Percentiles rank a stretch among this genome's conserved stretches.
Conservation (phyloP, 2,113 vertebrate species). For the Labrus mixtus region DNA sequence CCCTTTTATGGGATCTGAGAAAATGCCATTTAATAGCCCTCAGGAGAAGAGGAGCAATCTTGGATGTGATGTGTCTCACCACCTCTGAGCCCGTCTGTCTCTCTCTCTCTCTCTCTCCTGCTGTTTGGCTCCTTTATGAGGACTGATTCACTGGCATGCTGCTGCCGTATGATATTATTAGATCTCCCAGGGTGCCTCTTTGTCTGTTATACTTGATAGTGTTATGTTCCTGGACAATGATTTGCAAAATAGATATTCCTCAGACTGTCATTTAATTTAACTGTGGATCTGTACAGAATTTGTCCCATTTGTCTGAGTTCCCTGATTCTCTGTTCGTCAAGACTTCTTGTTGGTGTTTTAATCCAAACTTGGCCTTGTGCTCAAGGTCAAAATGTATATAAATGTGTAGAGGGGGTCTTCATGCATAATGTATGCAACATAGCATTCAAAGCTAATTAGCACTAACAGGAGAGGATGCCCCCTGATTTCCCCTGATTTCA, state of each 20-base stretch:
- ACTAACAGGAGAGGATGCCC: conserved; percentile 73
- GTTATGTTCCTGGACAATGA: conserved; percentile 28
- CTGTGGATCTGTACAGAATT: not conserved
- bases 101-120: conserved; percentile 31
- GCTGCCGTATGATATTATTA: conserved; percentile 63
- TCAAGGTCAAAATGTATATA: conserved; percentile 64
- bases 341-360: not conserved
- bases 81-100: conserved; percentile 58
- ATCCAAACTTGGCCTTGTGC: conserved; percentile 30
- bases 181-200: conserved; percentile 48
- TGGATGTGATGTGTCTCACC: conserved; percentile 64
- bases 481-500: conserved; percentile 71
- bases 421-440: conserved; percentile 76
- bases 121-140: conserved; percentile 60
- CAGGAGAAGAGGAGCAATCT: conserved; percentile 57
- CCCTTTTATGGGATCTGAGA: conserved; percentile 75
- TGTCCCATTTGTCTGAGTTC: not conserved
- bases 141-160: conserved; percentile 66
- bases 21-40: conserved; percentile 74
- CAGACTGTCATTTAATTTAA: conserved; percentile 4
- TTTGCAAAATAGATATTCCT: conserved; percentile 15
- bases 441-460: conserved; percentile 77
- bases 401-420: conserved; percentile 27
- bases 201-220: conserved; percentile 27
- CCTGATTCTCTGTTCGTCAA: conserved; percentile 1